These are phyloP conservation scores for Sussaba pulchella DNA, from an alignment of 2,888 invertebrate genomes.

Conservation along the genomic window DNA sequence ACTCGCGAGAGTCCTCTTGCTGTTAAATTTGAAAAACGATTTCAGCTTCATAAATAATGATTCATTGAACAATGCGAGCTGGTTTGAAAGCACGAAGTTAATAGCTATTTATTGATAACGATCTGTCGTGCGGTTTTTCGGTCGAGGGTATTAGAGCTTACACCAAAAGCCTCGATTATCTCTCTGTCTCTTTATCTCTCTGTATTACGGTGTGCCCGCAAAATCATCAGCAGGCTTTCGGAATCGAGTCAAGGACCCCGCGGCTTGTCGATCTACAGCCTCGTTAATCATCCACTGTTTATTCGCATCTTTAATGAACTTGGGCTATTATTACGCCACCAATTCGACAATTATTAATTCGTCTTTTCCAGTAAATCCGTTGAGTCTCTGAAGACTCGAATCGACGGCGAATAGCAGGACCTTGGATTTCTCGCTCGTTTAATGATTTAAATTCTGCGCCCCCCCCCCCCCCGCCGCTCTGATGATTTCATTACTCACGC, in stretches of 20 bases:
- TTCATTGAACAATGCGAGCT: slow-evolving; percentile 58
- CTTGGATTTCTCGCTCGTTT: not conserved
- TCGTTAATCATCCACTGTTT: slow-evolving; percentile 32
- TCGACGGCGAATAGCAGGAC: not conserved
- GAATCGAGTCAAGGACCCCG: not conserved
- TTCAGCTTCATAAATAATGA: slow-evolving; percentile 58
- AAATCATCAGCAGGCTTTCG: not conserved
- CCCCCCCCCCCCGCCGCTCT: too few relatives aligned
- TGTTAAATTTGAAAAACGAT: slow-evolving; percentile 54
- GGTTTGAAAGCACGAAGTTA: slow-evolving; percentile 38
- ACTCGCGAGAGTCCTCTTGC: too few relatives aligned
- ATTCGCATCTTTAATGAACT: slow-evolving; percentile 37
- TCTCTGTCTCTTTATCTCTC: too few relatives aligned
- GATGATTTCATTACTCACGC: not conserved
- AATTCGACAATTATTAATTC: slow-evolving; percentile 10
- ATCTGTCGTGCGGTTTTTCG: slow-evolving; percentile 20
- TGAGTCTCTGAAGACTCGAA: not conserved
- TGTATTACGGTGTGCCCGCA: not conserved
- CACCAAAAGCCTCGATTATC: not conserved
- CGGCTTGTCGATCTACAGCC: not conserved
- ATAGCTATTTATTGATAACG: slow-evolving; percentile 51
- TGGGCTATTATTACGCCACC: slow-evolving; percentile 10
- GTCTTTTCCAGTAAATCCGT: not conserved
- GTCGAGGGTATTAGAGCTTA: not conserved
- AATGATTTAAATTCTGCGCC: not conserved